These are phyloP conservation scores for Bilobella aurantiaca DNA, from an alignment of 1,140 invertebrate genomes.

Conservation along the genomic window DNA sequence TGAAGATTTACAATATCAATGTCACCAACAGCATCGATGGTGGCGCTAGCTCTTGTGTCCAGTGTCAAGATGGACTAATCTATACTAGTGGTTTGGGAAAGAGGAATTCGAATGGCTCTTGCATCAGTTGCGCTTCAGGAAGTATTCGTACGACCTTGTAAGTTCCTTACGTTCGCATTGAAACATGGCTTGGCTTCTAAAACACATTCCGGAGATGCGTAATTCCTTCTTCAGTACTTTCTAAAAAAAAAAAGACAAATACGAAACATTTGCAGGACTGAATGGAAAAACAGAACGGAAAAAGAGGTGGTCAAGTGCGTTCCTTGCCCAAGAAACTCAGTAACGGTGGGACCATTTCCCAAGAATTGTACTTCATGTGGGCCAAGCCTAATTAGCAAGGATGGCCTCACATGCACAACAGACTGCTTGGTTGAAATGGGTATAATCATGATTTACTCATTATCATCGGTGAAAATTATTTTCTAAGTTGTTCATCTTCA, in stretches of 20 bases:
- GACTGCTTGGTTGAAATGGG: constrained; percentile 40
- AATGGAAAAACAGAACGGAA: constrained; percentile 24
- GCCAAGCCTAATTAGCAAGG: constrained; percentile 39
- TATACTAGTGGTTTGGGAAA: not conserved
- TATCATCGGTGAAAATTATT: not conserved
- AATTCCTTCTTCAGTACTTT: no score
- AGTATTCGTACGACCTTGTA: constrained; percentile 13
- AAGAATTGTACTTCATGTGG: constrained; percentile 50
- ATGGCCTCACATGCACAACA: constrained; percentile 40
- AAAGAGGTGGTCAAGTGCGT: constrained; percentile 35
- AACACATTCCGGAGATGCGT: not conserved
- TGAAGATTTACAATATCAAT: constrained; percentile 48
- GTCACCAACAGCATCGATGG: constrained; percentile 51
- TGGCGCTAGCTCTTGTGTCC: constrained; percentile 44
- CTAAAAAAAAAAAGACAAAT: not conserved
- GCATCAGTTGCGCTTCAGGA: constrained; percentile 23
- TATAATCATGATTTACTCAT: constrained; percentile 9
- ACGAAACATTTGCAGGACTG: not conserved
- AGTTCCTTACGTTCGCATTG: not conserved
- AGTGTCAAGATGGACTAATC: constrained; percentile 43
- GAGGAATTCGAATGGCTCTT: constrained; percentile 3
- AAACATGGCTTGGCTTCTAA: not conserved
- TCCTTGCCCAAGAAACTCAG: constrained; percentile 44
- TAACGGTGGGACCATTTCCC: constrained; percentile 42
- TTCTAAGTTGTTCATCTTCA: not conserved